phyloP scores from a whole-genome alignment of 2,797 vertebrate species.

The Gobionotothen gibberifrons region DNA sequence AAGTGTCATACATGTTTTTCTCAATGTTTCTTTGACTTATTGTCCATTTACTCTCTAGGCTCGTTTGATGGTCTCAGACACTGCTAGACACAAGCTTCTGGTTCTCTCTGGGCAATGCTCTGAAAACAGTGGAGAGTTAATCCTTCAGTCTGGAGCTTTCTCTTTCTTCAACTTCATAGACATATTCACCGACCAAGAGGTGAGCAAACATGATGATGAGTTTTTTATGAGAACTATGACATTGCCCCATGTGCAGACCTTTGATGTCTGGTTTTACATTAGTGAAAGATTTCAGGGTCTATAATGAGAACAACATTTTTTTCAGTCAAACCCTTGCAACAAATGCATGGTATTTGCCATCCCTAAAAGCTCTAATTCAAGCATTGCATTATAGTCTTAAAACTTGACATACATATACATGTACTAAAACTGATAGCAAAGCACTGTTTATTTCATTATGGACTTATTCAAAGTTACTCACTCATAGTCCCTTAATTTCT shows the following conservation, averaged over 20 bases:
- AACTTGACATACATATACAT: neutral
- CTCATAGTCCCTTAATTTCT: conserved; percentile 16
- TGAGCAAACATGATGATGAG: conserved; percentile 63
- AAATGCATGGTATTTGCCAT: neutral
- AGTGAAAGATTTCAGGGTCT: neutral
- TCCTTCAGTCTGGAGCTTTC: conserved; percentile 97
- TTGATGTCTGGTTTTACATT: neutral
- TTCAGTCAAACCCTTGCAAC: neutral
- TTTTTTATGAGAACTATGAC: neutral
- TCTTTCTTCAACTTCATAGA: conserved; percentile 98
- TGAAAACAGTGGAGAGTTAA: conserved; percentile 95
- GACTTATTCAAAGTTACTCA: conserved; percentile 6
- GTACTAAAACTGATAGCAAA: conserved; percentile 17
- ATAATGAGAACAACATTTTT: neutral
- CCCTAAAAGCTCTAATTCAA: neutral
- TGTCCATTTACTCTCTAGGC: conserved; percentile 77
- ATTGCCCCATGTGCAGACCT: neutral
- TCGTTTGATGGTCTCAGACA: conserved; percentile 95
- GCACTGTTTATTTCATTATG: neutral
- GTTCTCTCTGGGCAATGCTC: conserved; percentile 95
- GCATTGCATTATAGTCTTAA: neutral
- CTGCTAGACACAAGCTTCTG: conserved; percentile 94
- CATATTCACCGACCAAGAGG: conserved; percentile 99
- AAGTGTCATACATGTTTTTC: neutral
- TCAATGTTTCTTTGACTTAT: neutral